Conservation (phyloP, 2,888 invertebrate genomes). For the Diaperis boleti region DNA sequence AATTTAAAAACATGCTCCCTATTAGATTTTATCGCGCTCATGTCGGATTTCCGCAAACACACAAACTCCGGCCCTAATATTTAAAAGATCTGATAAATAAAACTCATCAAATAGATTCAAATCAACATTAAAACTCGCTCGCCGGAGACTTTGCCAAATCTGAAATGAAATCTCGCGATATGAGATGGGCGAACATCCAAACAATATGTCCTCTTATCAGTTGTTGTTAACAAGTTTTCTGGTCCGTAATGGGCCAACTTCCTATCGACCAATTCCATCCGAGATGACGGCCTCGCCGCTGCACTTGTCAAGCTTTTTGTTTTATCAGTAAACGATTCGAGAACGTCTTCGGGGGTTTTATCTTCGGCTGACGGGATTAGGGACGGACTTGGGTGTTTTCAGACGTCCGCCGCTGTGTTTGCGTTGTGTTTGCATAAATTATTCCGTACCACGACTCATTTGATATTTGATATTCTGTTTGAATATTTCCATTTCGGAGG, state of each 20-base stretch:
- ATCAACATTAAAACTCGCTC: conserved; percentile 65
- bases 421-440: conserved; percentile 48
- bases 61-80: conserved; percentile 43
- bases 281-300: conserved; percentile 53
- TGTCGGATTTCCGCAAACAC: conserved; percentile 58
- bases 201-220: conserved; percentile 66
- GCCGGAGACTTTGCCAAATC: conserved; percentile 61
- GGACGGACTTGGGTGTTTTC: background rate
- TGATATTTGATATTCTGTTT: too few relatives aligned
- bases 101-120: conserved; percentile 67
- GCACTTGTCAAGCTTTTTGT: conserved; percentile 64
- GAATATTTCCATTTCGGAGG: too few relatives aligned
- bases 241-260: conserved; percentile 62
- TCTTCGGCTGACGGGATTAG: conserved; percentile 10
- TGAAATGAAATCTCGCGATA: conserved; percentile 65
- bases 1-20: conserved; percentile 61
- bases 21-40: conserved; percentile 57
- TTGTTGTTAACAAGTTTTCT: conserved; percentile 66
- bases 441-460: conserved; percentile 36
- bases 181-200: conserved; percentile 64
- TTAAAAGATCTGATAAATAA: conserved; percentile 64
- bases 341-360: conserved; percentile 54
- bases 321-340: conserved; percentile 60
- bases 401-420: conserved; percentile 35
- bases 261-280: conserved; percentile 57